phyloP scores from a whole-genome alignment of 2,888 invertebrate species.

The Drosophila prostipennis region DNA sequence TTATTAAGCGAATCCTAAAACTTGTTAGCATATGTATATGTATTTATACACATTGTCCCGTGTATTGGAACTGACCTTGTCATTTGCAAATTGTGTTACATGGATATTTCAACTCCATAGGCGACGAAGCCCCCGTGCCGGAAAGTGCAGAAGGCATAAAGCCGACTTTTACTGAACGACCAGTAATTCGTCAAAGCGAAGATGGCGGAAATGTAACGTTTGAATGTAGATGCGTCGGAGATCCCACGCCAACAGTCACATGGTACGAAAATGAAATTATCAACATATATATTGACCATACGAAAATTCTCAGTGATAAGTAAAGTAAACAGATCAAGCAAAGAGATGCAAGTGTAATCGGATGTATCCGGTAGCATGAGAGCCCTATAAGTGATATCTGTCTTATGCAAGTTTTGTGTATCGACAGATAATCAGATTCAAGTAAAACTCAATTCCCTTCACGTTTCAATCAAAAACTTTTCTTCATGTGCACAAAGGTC shows the following conservation, averaged over 20 bases:
- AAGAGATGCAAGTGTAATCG: not conserved
- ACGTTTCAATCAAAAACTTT: slow-evolving; percentile 39
- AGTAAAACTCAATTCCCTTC: slow-evolving; percentile 3
- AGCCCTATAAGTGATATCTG: not conserved
- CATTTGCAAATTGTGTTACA: slow-evolving; percentile 55
- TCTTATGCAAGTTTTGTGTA: not conserved
- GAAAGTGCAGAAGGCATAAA: slow-evolving; percentile 92
- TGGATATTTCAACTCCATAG: slow-evolving; percentile 85
- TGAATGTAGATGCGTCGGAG: slow-evolving; percentile 98
- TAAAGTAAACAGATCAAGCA: not conserved
- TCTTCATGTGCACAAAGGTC: slow-evolving; percentile 86
- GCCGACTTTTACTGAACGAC: slow-evolving; percentile 99
- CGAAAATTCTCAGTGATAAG: slow-evolving; percentile 1
- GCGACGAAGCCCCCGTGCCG: slow-evolving; percentile 97
- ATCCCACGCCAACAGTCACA: slow-evolving; percentile 96
- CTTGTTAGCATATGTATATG: not conserved
- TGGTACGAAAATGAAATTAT: slow-evolving; percentile 88
- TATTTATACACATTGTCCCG: not conserved
- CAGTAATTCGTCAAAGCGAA: slow-evolving; percentile 97
- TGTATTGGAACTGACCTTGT: slow-evolving; percentile 14
- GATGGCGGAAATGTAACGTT: slow-evolving; percentile 98
- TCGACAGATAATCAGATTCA: not conserved
- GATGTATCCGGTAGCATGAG: not conserved
- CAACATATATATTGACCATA: not conserved
- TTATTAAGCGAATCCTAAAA: not conserved